Evolutionary conservation across 2,797 vertebrate species (phyloP).

Genomic region (Propithecus perrieri): DNA sequence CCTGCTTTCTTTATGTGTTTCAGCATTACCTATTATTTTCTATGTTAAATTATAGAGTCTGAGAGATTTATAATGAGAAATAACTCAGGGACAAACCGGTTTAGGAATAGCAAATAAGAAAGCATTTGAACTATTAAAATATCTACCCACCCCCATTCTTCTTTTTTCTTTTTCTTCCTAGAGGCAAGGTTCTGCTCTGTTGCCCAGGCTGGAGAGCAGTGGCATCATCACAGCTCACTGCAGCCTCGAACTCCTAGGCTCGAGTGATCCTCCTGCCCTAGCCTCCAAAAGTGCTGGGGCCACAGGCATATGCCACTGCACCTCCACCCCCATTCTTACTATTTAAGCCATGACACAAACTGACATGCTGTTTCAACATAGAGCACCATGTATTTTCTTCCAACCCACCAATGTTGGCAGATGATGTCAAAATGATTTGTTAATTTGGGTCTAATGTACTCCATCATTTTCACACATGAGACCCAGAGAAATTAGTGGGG

Average conservation of each 20-base stretch:
- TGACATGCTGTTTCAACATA: neutral
- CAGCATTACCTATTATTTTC: neutral
- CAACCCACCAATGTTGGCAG: neutral
- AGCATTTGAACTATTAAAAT: neutral
- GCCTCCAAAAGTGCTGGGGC: neutral
- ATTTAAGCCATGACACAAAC: neutral
- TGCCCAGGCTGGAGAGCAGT: neutral
- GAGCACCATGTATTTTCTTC: neutral
- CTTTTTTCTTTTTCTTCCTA: neutral
- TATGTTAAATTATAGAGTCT: neutral
- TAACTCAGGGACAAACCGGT: neutral
- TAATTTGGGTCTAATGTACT: neutral
- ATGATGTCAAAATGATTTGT: neutral
- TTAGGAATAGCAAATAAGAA: neutral
- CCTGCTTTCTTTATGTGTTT: neutral
- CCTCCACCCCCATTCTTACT: neutral
- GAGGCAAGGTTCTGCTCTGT: neutral
- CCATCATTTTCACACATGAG: neutral
- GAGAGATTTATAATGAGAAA: neutral
- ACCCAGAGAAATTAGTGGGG: neutral
- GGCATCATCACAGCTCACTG: neutral
- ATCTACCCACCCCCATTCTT: neutral
- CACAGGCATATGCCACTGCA: neutral
- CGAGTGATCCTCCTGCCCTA: fast-evolving
- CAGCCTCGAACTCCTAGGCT: neutral